A percentile compares a stretch with the other conserved stretches of the same genome.
Conservation (phyloP, 2,113 vertebrate species). For the Pluvianellus socialis region DNA sequence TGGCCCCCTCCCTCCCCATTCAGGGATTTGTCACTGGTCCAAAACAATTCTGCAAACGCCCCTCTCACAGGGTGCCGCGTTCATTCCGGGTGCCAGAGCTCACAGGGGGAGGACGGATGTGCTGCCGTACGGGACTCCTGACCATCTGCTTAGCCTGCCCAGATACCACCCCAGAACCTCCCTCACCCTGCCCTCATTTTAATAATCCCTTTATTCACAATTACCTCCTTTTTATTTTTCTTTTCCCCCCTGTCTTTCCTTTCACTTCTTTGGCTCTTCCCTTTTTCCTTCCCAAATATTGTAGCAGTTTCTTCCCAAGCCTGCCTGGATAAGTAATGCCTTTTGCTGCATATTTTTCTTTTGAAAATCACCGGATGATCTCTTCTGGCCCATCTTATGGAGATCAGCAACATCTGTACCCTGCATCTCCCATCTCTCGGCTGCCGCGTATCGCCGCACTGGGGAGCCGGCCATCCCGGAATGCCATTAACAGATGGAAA, state of each 20-base stretch:
- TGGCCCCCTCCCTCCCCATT: background rate
- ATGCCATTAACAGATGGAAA: slow-evolving; percentile 77
- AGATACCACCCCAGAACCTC: background rate
- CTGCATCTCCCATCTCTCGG: slow-evolving; percentile 53
- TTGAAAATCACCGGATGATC: background rate
- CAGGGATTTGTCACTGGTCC: background rate
- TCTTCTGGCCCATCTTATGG: slow-evolving; percentile 54
- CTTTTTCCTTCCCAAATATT: slow-evolving; percentile 3
- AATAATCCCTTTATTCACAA: background rate
- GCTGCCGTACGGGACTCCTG: background rate
- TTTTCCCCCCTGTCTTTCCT: background rate
- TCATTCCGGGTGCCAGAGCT: background rate
- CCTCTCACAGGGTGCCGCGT: rapidly evolving
- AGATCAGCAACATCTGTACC: slow-evolving; percentile 57
- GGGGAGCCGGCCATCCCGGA: slow-evolving; percentile 60
- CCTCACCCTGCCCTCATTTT: background rate
- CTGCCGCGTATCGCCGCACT: slow-evolving; percentile 7
- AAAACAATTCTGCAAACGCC: rapidly evolving
- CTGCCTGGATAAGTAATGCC: background rate
- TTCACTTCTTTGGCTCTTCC: background rate
- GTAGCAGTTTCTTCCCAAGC: slow-evolving; percentile 18
- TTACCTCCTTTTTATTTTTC: background rate
- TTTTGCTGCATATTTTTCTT: background rate
- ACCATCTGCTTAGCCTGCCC: background rate
- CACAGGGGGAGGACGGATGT: background rate